Conservation (phyloP, 1,140 invertebrate species). For the Laodelphax striatellus region DNA sequence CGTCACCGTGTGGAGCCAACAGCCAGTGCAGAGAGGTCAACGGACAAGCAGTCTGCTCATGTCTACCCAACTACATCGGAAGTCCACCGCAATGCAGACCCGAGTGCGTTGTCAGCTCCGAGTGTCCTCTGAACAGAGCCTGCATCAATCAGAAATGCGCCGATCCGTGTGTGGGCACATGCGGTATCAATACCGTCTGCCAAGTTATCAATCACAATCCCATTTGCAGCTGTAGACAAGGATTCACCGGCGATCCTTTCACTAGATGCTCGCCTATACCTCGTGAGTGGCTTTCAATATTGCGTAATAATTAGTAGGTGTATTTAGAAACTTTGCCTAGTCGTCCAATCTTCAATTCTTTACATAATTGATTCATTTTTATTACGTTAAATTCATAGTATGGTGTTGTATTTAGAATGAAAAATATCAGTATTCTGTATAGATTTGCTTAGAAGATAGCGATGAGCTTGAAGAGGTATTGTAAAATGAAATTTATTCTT, state of each 20-base stretch:
- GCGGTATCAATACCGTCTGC: conserved; percentile 37
- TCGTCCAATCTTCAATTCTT: too few relatives aligned
- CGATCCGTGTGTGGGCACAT: conserved; percentile 40
- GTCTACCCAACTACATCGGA: conserved; percentile 36
- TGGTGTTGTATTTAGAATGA: too few relatives aligned
- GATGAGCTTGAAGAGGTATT: too few relatives aligned
- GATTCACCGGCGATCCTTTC: conserved; percentile 44
- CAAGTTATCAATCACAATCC: conserved; percentile 43
- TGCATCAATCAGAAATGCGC: conserved; percentile 40
- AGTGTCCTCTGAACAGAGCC: conserved; percentile 34
- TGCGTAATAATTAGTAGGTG: too few relatives aligned
- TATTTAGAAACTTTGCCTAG: too few relatives aligned
- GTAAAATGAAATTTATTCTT: too few relatives aligned
- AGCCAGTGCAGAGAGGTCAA: conserved; percentile 38
- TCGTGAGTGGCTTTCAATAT: conserved; percentile 27
- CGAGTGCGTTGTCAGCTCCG: conserved; percentile 36
- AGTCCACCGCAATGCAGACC: conserved; percentile 40
- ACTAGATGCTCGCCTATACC: conserved; percentile 35
- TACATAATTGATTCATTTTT: too few relatives aligned
- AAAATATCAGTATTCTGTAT: too few relatives aligned
- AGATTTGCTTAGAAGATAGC: too few relatives aligned
- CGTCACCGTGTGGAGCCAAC: conserved; percentile 43
- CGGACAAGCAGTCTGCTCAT: conserved; percentile 38
- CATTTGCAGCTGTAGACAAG: conserved; percentile 39
- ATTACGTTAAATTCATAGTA: too few relatives aligned